Base-by-base conservation (phyloP, 92 coral and sea anemone genomes). In the Pocillopora meandrina region DNA sequence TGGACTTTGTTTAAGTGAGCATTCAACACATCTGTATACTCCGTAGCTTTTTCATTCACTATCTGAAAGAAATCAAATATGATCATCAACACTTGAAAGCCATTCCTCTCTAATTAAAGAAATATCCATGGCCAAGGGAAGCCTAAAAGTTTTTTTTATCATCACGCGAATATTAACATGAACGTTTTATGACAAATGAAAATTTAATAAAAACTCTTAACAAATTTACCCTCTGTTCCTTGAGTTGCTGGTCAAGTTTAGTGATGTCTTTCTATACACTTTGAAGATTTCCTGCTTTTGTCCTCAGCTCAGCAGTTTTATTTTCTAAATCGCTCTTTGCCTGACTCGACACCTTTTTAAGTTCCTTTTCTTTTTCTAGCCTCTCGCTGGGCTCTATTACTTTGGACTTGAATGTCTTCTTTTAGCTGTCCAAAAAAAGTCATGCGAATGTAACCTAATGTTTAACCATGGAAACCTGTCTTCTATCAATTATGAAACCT, bases 321-420 rank as follows among this genome's bases (percentile, higher is more conserved):
- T 93, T 84, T 65, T 96, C 99, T 84, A 96, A 87, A 56, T 96
- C 99, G 86, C 90, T 96, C 89, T 96, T 96, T 21, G 99, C 73
- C 78, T 89, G 79, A 77, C 95, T 96, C 83, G 95, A 87, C 75
- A 94, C 99, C 68, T 95, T 95, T 81, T 96, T 98, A 69, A 92
- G 86, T 74, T 96, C 95, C 77, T 96, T 23, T 23, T 23, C 26
- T 23, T 23, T 23, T 23, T 23, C 26, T 23, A 23, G 26, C 26
- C 26, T 23, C 99, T 71, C 99, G 85, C 71, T 96, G 99, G 2
- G 99, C 95, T 47, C 94, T 98, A 52, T 96, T 96, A 82, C 92
- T 96, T 61, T 95, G 93, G 42, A 94, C 98, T 81, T 96, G 99
- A 61, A 96, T 96, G 68, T 96, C 99, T 93, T 96, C 99, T 76